These are phyloP conservation scores for Tipula confusa DNA, from an alignment of 2,888 invertebrate species.

Conservation along the genomic window DNA sequence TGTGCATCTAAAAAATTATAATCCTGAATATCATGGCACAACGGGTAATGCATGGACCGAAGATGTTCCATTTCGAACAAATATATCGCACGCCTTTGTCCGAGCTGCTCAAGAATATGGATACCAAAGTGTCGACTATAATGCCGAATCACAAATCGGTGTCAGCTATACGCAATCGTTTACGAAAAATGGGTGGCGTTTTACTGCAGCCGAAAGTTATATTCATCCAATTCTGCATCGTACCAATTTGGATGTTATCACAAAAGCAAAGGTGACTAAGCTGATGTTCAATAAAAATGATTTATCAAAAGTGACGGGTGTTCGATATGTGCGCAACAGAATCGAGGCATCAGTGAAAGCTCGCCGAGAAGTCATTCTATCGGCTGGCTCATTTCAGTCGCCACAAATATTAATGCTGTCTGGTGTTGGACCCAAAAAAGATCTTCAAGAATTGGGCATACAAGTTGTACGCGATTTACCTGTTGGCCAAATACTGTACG, in stretches of 20 bases:
- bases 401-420: conserved; percentile 59
- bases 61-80: conserved; percentile 46
- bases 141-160: conserved; percentile 50
- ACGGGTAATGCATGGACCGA: conserved; percentile 46
- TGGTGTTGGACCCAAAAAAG: conserved; percentile 54
- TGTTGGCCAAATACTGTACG: conserved; percentile 55
- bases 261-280: conserved; percentile 52
- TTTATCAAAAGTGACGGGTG: conserved; percentile 44
- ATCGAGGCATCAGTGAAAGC: conserved; percentile 46
- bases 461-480: conserved; percentile 50
- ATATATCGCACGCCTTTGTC: conserved; percentile 57
- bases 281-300: conserved; percentile 39
- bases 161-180: conserved; percentile 54
- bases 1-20: conserved; percentile 35
- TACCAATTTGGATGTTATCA: conserved; percentile 54
- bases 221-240: conserved; percentile 50
- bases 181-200: conserved; percentile 51
- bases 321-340: conserved; percentile 48
- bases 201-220: conserved; percentile 54
- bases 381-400: conserved; percentile 63
- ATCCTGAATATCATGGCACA: conserved; percentile 43
- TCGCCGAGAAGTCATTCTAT: conserved; percentile 57
- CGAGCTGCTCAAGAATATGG: conserved; percentile 56
- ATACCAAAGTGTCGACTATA: conserved; percentile 45
- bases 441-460: conserved; percentile 46